phyloP scores from a whole-genome alignment of 1,140 invertebrate species.

The Vollenhovia emeryi region DNA sequence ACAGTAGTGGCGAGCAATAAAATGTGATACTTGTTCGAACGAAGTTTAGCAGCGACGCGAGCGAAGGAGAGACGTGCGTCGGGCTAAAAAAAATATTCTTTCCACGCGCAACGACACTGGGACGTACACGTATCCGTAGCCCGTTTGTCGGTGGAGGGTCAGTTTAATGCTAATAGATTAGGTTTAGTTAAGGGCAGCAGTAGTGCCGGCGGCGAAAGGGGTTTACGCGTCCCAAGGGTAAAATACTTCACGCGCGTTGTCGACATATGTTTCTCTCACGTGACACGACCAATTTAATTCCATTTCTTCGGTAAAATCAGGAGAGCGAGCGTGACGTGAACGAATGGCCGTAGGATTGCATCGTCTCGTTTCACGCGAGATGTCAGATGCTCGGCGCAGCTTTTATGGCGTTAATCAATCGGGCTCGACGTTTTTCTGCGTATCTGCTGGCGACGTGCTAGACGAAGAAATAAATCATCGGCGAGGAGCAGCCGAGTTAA shows the following conservation, averaged over 20 bases:
- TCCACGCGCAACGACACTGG: not conserved
- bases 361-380: slow-evolving; percentile 38
- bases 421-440: not conserved
- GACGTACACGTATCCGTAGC: not conserved
- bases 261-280: slow-evolving; percentile 33
- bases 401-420: slow-evolving; percentile 38
- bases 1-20: not conserved
- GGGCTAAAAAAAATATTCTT: not conserved
- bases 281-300: slow-evolving; percentile 42
- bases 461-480: not conserved
- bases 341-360: slow-evolving; percentile 23
- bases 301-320: slow-evolving; percentile 44
- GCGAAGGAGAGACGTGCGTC: not conserved
- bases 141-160: not conserved
- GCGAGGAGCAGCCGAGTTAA: not conserved
- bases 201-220: not conserved
- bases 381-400: slow-evolving; percentile 31
- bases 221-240: not conserved
- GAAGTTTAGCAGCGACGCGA: not conserved
- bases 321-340: slow-evolving; percentile 37
- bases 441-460: not conserved
- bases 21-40: not conserved
- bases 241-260: slow-evolving; percentile 9
- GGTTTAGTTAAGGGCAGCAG: not conserved
- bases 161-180: slow-evolving; percentile 36